Percentiles rank a stretch among this genome's conserved stretches.
Conservation (phyloP, 2,888 invertebrate genomes). For the Drosophila gaucha region DNA sequence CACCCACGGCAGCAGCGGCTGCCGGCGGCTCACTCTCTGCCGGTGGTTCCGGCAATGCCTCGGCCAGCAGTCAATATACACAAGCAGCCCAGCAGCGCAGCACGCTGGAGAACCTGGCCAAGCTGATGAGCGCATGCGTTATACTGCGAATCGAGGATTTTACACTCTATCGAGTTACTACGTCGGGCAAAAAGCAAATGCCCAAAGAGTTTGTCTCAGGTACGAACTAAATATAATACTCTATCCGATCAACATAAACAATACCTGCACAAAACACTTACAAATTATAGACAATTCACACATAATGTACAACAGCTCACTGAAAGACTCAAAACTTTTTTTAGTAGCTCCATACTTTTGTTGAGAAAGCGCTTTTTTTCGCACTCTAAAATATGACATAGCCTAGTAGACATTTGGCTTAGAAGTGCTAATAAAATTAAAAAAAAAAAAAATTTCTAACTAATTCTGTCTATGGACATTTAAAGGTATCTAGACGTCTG, state of each 20-base stretch:
- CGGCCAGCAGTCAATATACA: slow-evolving; percentile 80
- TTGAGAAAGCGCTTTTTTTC: no score
- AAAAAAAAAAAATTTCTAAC: background rate
- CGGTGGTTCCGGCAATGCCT: slow-evolving; percentile 59
- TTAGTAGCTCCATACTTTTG: no score
- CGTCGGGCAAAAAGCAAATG: slow-evolving; percentile 89
- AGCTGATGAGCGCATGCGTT: slow-evolving; percentile 96
- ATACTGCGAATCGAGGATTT: slow-evolving; percentile 96
- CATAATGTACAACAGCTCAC: background rate
- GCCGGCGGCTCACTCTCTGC: slow-evolving; percentile 46
- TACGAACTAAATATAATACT: slow-evolving; percentile 74
- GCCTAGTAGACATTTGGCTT: no score
- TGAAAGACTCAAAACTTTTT: no score
- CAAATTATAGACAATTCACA: background rate
- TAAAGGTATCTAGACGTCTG: background rate
- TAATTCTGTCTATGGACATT: no score
- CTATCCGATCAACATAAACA: background rate
- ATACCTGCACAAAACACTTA: background rate
- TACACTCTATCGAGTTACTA: slow-evolving; percentile 93
- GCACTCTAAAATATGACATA: no score
- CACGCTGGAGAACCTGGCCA: slow-evolving; percentile 90
- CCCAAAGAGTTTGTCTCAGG: slow-evolving; percentile 93
- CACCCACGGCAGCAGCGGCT: slow-evolving; percentile 57
- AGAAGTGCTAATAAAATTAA: no score
- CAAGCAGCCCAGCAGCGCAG: slow-evolving; percentile 87